These are phyloP conservation scores for Fregata magnificens DNA, from an alignment of 2,113 vertebrate genomes.

Conservation along the genomic window DNA sequence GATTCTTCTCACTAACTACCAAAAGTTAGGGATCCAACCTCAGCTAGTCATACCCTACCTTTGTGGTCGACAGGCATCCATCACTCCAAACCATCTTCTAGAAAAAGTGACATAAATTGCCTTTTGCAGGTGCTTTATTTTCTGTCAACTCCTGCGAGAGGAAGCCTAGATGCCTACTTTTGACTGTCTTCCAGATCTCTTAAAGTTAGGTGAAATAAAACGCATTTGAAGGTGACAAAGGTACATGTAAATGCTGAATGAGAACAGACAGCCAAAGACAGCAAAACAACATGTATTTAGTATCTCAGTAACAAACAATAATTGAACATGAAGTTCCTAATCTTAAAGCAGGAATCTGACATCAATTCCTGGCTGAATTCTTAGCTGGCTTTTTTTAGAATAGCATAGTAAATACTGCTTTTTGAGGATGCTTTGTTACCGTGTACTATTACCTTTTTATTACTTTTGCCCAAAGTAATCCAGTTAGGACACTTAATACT, in stretches of 20 bases:
- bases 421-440: not conserved
- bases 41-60: not conserved
- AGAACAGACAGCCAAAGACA: conserved; percentile 26
- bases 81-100: not conserved
- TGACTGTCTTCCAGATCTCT: not conserved
- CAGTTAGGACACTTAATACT: conserved; percentile 22
- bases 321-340: conserved; percentile 33
- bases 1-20: not conserved
- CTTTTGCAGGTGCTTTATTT: not conserved
- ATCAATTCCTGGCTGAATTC: not conserved
- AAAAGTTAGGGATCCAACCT: not conserved
- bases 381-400: not conserved
- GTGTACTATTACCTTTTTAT: not conserved
- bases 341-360: not conserved
- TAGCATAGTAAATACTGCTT: not conserved
- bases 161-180: not conserved
- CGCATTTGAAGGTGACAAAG: not conserved
- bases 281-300: not conserved
- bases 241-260: not conserved
- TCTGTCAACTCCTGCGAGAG: not conserved
- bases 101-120: not conserved
- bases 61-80: not conserved
- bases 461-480: not conserved
- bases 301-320: not conserved
- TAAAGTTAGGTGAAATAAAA: not conserved